A percentile compares a stretch with the other conserved stretches of the same genome.
These are phyloP conservation scores for Callosobruchus maculatus DNA, from an alignment of 2,888 invertebrate genomes.

Conservation along the genomic window DNA sequence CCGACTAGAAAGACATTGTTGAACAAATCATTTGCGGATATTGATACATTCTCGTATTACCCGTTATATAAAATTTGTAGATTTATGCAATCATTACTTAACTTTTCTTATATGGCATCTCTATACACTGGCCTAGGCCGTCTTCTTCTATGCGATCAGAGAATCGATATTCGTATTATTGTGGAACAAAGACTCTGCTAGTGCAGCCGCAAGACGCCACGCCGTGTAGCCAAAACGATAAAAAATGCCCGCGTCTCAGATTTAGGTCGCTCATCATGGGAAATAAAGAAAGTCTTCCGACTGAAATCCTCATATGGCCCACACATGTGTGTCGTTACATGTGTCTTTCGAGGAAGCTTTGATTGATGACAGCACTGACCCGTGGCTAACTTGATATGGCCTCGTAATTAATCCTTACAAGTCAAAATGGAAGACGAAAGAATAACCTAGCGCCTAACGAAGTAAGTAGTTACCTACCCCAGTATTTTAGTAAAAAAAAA, in stretches of 20 bases:
- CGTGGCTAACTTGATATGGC: constrained; percentile 33
- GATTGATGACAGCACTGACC: constrained; percentile 43
- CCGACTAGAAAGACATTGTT: too few species aligned
- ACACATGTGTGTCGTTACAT: constrained; percentile 33
- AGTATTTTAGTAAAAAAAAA: too few species aligned
- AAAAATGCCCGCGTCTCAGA: neutral
- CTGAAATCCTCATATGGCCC: constrained; percentile 30
- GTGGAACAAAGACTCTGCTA: neutral
- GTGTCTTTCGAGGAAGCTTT: constrained; percentile 26
- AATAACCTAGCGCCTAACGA: too few species aligned
- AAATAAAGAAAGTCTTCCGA: constrained; percentile 11
- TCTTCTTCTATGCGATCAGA: too few species aligned
- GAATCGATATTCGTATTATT: too few species aligned
- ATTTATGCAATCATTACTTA: too few species aligned
- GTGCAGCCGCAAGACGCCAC: neutral
- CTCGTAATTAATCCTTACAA: constrained; percentile 20
- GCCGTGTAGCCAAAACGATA: neutral
- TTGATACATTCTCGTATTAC: too few species aligned
- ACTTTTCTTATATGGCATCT: too few species aligned
- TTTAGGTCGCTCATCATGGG: constrained; percentile 11
- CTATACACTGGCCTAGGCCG: too few species aligned
- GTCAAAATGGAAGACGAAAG: constrained; percentile 11
- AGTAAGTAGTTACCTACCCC: too few species aligned
- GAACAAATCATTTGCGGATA: too few species aligned
- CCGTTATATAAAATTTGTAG: too few species aligned